phyloP scores from a whole-genome alignment of 1,140 invertebrate genomes.

The Hylyphantes graminicola region DNA sequence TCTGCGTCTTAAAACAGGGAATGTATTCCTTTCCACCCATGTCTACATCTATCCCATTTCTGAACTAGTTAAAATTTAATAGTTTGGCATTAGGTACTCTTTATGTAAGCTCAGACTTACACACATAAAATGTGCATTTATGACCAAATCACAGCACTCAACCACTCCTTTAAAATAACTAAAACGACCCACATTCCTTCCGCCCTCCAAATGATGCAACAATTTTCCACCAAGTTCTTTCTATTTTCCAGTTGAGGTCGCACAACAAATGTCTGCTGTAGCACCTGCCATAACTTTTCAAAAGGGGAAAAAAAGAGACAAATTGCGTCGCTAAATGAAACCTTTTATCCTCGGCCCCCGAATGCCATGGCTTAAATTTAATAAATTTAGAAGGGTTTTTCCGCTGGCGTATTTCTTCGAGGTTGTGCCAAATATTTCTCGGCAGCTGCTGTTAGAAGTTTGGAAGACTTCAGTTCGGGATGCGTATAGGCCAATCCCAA shows the following conservation, averaged over 20 bases:
- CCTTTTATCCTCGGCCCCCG: constrained; percentile 23
- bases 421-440: neutral
- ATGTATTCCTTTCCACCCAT: too few relatives aligned
- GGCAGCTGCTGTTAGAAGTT: neutral
- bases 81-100: too few relatives aligned
- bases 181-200: too few relatives aligned
- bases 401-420: neutral
- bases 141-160: too few relatives aligned
- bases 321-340: constrained; percentile 33
- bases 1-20: too few relatives aligned
- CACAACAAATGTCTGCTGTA: constrained; percentile 10
- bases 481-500: too few relatives aligned
- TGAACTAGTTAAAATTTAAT: too few relatives aligned
- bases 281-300: constrained; percentile 40
- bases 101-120: too few relatives aligned
- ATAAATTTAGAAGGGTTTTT: constrained; percentile 49
- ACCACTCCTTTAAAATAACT: too few relatives aligned
- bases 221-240: neutral
- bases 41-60: too few relatives aligned
- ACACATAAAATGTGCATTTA: too few relatives aligned
- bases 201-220: constrained; percentile 1
- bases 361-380: constrained; percentile 19
- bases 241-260: neutral
- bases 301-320: constrained; percentile 6
- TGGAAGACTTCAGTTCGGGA: neutral